Percentiles rank a stretch among this genome's conserved stretches.
These are phyloP conservation scores for Sceloporus undulatus DNA, from an alignment of 2,113 vertebrate species.

Conservation along the genomic window DNA sequence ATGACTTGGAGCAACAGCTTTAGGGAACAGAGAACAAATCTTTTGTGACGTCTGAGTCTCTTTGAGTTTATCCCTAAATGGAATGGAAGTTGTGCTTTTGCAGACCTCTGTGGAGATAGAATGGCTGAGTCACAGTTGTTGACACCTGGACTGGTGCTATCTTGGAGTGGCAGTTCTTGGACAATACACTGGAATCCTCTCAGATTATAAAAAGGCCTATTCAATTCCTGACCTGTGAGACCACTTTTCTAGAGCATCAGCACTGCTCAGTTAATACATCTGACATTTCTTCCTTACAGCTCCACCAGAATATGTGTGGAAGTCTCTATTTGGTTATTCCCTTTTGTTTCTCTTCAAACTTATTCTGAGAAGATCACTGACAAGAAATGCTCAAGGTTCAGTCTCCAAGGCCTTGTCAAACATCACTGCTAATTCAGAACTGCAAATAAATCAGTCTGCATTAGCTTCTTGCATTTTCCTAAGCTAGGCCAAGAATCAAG, in stretches of 20 bases:
- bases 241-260: not conserved
- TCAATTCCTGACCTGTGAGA: not conserved
- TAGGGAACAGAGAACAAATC: too few relatives aligned
- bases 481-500: not conserved
- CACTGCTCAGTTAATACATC: not conserved
- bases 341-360: conserved; percentile 36
- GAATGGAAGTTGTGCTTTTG: not conserved
- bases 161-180: not conserved
- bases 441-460: not conserved
- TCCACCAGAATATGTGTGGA: conserved; percentile 39
- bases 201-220: fast-evolving
- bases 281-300: not conserved
- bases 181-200: not conserved
- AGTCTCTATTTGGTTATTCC: conserved; percentile 39
- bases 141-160: conserved; percentile 38
- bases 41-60: not conserved
- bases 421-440: not conserved
- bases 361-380: conserved; percentile 48
- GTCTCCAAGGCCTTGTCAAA: conserved; percentile 32
- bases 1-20: not conserved
- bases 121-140: conserved; percentile 68
- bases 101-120: conserved; percentile 3
- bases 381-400: conserved; percentile 53
- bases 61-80: not conserved
- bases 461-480: not conserved